Evolutionary conservation across 1,140 invertebrate genomes (phyloP), one percentile per base, ranked within the genome.

Genomic region (Drosophila yakuba): DNA sequence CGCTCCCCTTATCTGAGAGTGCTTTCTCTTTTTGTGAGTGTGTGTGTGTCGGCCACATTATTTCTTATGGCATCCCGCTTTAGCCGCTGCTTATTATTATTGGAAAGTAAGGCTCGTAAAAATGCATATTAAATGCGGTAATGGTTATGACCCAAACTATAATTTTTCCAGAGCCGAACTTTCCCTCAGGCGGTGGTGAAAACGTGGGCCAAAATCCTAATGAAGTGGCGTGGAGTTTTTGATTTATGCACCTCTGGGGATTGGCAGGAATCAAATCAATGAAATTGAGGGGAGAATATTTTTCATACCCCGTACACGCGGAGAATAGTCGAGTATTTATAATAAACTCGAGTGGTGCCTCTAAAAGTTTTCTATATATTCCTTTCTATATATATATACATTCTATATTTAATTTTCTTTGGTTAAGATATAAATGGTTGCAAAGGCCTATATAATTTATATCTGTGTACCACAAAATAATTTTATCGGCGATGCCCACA

Each of bases 91-190:
- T 64, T 43, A 64, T 45, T 64, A 83, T 82, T 79, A 82, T 74
- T 74, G 75, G 59, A 75, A 71, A 79, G 80, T 62, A 75, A 73
- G 63, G 48, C 62, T 54, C 80, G 36, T 78, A 74, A 74, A 86
- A 86, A 71, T 78, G 59, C 74, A 78, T 86, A 81, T 78, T 78
- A 81, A 86, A 86, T 81, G 74, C 62, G 60, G 64, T 72, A 64
- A 78, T 74, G 74, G 73, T 67, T 68, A 68, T 54, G 73, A 17
- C 12, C 41, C 20, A 66, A 78, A 80, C 77, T 80, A 80, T 75
- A 68, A 80, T 58, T 61, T 55, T 58, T 36, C 47, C 52, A 44
- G 41, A n/a, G 36, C 28, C 35, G 44, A 45, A 52, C 44, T 51
- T 41, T 38, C 44, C 50, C 54, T 62, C 12, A 43, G 62, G 76